phyloP scores from a whole-genome alignment of 2,113 vertebrate species.

The Tor tambroides region DNA sequence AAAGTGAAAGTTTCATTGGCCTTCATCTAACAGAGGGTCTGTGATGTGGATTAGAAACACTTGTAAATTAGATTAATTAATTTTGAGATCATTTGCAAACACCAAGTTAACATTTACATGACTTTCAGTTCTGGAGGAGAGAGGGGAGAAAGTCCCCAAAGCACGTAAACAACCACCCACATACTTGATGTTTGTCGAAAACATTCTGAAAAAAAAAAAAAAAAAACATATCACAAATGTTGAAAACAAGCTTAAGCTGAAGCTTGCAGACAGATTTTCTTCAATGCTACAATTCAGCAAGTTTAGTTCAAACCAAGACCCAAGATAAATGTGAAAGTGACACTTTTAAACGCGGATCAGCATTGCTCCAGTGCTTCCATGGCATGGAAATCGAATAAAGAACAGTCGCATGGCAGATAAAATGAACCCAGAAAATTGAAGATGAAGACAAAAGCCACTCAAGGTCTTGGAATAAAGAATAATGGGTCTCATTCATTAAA shows the following conservation, averaged over 20 bases:
- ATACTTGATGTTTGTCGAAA: not conserved
- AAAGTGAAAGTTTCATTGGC: constrained; percentile 59
- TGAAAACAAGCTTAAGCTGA: not conserved
- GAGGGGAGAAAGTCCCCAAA: not conserved
- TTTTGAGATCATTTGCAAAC: constrained; percentile 14
- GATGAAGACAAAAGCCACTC: not conserved
- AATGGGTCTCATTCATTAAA: not conserved
- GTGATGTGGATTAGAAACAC: constrained; percentile 62
- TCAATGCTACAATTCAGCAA: not conserved
- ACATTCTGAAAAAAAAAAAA: not conserved
- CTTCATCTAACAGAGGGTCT: constrained; percentile 26
- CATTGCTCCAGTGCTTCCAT: not conserved
- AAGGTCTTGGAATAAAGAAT: not conserved
- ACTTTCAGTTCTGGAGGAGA: constrained; percentile 15
- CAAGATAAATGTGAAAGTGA: not conserved
- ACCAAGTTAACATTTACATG: not conserved
- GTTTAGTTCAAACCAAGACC: not conserved
- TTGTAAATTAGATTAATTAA: constrained; percentile 42
- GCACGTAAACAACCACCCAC: not conserved
- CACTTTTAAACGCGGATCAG: not conserved
- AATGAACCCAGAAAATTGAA: not conserved
- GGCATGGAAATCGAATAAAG: not conserved
- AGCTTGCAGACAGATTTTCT: not conserved
- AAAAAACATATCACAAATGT: not conserved
- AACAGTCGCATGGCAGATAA: not conserved